These are phyloP conservation scores for Sarcophaga caerulescens DNA, from an alignment of 2,888 invertebrate genomes.

Conservation along the genomic window DNA sequence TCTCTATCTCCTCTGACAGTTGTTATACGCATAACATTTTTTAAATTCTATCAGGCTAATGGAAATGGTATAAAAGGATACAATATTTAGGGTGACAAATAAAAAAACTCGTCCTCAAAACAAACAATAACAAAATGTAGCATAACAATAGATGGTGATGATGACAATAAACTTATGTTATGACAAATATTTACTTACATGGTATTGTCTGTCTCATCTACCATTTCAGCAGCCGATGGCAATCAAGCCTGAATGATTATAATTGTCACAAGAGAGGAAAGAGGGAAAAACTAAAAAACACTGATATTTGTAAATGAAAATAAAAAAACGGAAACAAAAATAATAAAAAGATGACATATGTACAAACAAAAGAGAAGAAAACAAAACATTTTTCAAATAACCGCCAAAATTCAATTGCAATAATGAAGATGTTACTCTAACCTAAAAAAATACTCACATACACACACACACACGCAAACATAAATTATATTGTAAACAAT, in stretches of 20 bases:
- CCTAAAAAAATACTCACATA: conserved; percentile 30
- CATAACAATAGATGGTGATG: conserved; percentile 40
- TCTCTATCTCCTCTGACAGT: conserved; percentile 39
- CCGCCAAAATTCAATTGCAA: conserved; percentile 44
- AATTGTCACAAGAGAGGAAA: conserved; percentile 56
- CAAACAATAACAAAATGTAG: conserved; percentile 25
- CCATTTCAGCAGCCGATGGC: neutral
- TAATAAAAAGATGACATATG: conserved; percentile 65
- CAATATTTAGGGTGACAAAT: conserved; percentile 8
- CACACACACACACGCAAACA: conserved; percentile 44
- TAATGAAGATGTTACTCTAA: conserved; percentile 54
- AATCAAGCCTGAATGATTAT: conserved; percentile 34
- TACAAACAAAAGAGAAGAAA: conserved; percentile 55
- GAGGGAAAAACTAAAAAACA: conserved; percentile 33
- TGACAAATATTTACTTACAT: conserved; percentile 63
- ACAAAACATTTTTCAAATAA: conserved; percentile 52
- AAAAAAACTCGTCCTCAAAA: conserved; percentile 63
- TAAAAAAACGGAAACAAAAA: neutral
- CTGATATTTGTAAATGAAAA: conserved; percentile 28
- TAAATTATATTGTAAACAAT: neutral
- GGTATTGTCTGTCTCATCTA: conserved; percentile 55
- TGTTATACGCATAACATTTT: conserved; percentile 51
- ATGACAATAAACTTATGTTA: conserved; percentile 66
- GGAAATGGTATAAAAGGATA: conserved; percentile 12
- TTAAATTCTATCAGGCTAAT: conserved; percentile 58